phyloP scores from a whole-genome alignment of 2,113 vertebrate species.

The Myanophis thanlyinensis region DNA sequence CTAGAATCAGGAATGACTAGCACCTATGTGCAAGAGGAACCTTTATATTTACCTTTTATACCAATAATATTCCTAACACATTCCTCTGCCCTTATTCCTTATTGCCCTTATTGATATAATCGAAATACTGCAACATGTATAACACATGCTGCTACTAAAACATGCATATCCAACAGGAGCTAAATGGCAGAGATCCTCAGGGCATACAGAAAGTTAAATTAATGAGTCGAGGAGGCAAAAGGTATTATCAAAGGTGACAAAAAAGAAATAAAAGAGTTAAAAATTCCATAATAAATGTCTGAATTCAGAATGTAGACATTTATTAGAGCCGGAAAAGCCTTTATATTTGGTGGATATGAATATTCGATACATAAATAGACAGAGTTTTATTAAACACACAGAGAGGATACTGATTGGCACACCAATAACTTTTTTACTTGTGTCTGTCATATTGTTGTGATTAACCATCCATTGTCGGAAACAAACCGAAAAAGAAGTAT shows the following conservation, averaged over 20 bases:
- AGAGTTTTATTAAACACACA: background rate
- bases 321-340: background rate
- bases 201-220: background rate
- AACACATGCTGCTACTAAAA: background rate
- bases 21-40: no score
- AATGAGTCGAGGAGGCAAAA: background rate
- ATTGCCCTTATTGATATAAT: background rate
- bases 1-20: no score
- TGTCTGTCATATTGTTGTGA: background rate
- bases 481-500: background rate
- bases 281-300: background rate
- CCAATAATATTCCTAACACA: background rate
- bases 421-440: background rate
- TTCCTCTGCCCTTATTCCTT: background rate
- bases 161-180: slow-evolving; percentile 7
- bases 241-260: background rate
- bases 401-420: background rate
- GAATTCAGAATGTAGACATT: background rate
- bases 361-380: background rate
- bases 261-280: background rate
- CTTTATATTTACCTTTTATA: no score
- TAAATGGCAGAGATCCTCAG: background rate
- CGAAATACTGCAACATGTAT: background rate
- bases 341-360: background rate
- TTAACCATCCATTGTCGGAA: background rate